Evolutionary conservation across 1,140 invertebrate genomes (phyloP), one percentile per base, ranked within the genome.

Genomic region (Leptinotarsa undecemlineata): DNA sequence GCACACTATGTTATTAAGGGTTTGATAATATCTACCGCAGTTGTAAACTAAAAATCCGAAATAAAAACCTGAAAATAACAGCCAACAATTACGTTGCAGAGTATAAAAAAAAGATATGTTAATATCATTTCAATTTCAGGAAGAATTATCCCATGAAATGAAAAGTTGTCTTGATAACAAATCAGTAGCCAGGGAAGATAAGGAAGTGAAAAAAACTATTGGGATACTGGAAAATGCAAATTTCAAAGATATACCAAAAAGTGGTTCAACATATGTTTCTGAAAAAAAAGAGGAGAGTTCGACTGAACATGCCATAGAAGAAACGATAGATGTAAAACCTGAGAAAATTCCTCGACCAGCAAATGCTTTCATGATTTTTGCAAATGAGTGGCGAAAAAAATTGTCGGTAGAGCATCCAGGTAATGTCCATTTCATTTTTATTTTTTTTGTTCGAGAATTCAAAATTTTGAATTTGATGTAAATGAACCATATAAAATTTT

Each of bases 351-450:
- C 71, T 21, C 75, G 86, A 75, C 86, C 87, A n/a, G 85, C 85
- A n/a, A 88, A 86, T 81, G 86, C 88, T 6, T 89, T 89, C 78
- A 89, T 88, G 87, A 85, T 89, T 47, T 89, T 88, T 80, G 86
- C 86, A 1, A 86, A 87, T 76, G 85, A 88, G 73, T 87, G 87
- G 84, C 80, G 87, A 26, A 81, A 84, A 70, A 84, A 85, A 75
- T 74, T 89, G 66, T 83, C 86, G 5, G 70, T 78, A n/a, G 80
- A 87, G 76, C 79, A 87, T 84, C 88, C 85, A 70, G 77, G 84
- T 83, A 79, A 77, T 71, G 68, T 42, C 2, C 8, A 42, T 42
- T 42, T 42, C 33, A 42, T 42, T 42, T 42, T 11, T 0, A 11
- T 11, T 11, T 33, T 33, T 33, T 42, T 42, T 42, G 8, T 42